Base-by-base conservation (phyloP, 2,113 vertebrate species). In the Notiomystis cincta region DNA sequence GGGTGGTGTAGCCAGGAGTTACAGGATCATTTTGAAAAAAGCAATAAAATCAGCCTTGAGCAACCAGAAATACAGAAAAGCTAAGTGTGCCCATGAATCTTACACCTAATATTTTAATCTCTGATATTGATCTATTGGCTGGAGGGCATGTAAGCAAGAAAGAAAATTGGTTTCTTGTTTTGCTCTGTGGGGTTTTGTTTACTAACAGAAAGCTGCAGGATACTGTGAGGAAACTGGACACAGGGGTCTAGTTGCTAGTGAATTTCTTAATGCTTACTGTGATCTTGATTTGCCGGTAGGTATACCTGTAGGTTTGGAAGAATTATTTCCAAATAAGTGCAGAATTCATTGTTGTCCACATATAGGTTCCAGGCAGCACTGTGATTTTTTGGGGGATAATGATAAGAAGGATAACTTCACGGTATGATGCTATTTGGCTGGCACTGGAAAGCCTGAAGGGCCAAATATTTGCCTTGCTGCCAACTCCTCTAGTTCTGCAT, bases 391-490 rank as follows among this genome's bases (percentile, higher is more conserved):
- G 22, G 25, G 42, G 30, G 15, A 20, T 50, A 65, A 64, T 2
- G 35, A 58, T 54, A 89, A 50, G 70, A 87, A 71, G 42, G 45
- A 69, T 57, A 84, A 57, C 73, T 91, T 87, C 61, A 50, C 10
- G 7, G 21, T 61, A 23, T 54, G 48, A 69, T 84, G 83, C 23
- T 76, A n/a, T 82, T 91, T 96, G 90, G 50, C 84, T 95, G 85
- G 82, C 71, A 93, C 10, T 4, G 3, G 78, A 65, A 75, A 87
- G 83, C 78, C 91, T 65, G 54, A 73, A 90, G 87, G 78, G 50
- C 31, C 70, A 90, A 95, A 87, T 89, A 93, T 19, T 87, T 96
- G 79, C 83, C 54, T 88, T 66, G 66, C 82, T 94, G 88, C 90
- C 94, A 95, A 33, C 42, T 93, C 80, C 61, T 93, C 71, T 56